Percentiles rank a stretch among this genome's conserved stretches.
Conservation (phyloP, 2,113 vertebrate genomes). For the Oncorhynchus keta region DNA sequence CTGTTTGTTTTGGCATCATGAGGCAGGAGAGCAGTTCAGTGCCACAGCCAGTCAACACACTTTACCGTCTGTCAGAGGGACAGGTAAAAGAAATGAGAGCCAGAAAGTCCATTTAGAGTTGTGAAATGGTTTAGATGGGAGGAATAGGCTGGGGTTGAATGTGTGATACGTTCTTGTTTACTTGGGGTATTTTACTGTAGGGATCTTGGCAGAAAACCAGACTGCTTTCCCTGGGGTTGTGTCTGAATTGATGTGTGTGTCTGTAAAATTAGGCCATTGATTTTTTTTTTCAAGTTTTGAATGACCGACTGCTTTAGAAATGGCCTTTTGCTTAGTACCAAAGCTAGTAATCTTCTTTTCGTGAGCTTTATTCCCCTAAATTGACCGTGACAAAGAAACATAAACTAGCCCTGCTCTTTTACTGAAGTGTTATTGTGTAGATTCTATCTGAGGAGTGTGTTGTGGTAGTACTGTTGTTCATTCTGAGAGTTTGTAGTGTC, state of each 20-base stretch:
- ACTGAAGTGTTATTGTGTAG: constrained; percentile 2
- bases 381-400: constrained; percentile 9
- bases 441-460: neutral
- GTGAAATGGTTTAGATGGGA: constrained; percentile 28
- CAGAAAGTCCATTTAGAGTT: constrained; percentile 52
- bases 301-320: constrained; percentile 16
- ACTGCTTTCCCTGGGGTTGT: constrained; percentile 7
- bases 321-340: constrained; percentile 34
- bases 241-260: constrained; percentile 21
- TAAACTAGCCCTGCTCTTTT: constrained; percentile 16
- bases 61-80: constrained; percentile 53
- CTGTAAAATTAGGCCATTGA: constrained; percentile 21
- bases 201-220: constrained; percentile 27
- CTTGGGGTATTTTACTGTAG: constrained; percentile 42
- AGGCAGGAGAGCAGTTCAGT: constrained; percentile 40
- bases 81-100: constrained; percentile 51
- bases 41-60: constrained; percentile 45
- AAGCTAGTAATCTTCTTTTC: constrained; percentile 41
- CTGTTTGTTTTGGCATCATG: constrained; percentile 46
- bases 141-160: constrained; percentile 35
- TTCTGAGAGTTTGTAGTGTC: neutral
- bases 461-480: neutral
- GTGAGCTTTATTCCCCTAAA: constrained; percentile 17
- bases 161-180: constrained; percentile 44
- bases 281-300: constrained; percentile 21